phyloP scores from a whole-genome alignment of 2,888 invertebrate species.

The Metellina segmentata region DNA sequence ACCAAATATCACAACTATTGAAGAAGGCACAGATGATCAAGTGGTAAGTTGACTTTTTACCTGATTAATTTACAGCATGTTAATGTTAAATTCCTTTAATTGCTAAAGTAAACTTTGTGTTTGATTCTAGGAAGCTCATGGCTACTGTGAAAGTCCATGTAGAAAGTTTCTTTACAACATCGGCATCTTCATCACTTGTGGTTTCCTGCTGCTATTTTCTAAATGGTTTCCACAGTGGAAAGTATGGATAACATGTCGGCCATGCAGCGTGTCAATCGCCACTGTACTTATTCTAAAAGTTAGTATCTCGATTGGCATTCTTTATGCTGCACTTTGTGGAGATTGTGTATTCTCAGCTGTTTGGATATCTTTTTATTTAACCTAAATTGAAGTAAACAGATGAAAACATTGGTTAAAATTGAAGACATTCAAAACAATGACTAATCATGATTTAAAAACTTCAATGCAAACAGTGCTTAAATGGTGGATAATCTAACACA shows the following conservation, averaged over 20 bases:
- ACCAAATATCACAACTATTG: conserved; percentile 62
- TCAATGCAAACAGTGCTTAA: too few species aligned
- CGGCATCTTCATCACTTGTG: conserved; percentile 45
- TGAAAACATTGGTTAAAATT: too few species aligned
- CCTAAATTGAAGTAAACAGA: too few species aligned
- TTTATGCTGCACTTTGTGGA: too few species aligned
- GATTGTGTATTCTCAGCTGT: too few species aligned
- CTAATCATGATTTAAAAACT: too few species aligned
- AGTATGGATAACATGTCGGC: conserved; percentile 60
- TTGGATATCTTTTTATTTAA: too few species aligned
- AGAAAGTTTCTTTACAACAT: conserved; percentile 61
- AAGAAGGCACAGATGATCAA: conserved; percentile 75
- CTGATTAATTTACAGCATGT: neutral
- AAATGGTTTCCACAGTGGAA: conserved; percentile 73
- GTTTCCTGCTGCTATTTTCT: conserved; percentile 52
- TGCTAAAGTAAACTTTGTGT: neutral
- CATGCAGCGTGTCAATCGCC: conserved; percentile 67
- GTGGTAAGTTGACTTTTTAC: conserved; percentile 48
- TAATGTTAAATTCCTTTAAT: neutral
- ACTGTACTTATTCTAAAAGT: conserved; percentile 71
- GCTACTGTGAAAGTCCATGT: conserved; percentile 63
- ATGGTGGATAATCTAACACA: too few species aligned
- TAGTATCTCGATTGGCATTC: neutral
- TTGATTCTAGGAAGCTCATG: conserved; percentile 64
- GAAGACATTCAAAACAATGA: too few species aligned